Evolutionary conservation across 1,140 invertebrate genomes (phyloP), one percentile per base, ranked within the genome.

Genomic region (Drosophila parabipectinata): DNA sequence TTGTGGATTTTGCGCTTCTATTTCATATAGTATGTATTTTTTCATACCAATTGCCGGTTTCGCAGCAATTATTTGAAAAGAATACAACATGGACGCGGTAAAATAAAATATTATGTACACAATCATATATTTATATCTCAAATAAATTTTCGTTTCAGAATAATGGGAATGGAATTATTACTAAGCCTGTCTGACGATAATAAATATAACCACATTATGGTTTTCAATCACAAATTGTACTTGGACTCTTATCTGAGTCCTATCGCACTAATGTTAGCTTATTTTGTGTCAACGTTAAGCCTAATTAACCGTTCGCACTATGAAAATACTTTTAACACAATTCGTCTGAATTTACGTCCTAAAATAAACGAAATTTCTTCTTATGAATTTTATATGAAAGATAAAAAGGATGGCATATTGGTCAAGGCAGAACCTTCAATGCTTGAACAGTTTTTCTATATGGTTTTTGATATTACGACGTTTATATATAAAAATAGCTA

Each of bases 401-500:
- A 21, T 0, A 47, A 18, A 10, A 34, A 51, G 24, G 32, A 47
- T 4, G 15, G 55, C 10, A 24, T 48, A 32, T 37, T 15, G 24
- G 3, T 3, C 1, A 51, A 39, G 5, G 87, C 18, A 5, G 50
- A 67, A 15, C 77, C 82, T 45, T 93, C 93, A n/a, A 83, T 93
- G 15, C 89, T 95, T 4, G 95, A 95, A 72, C 93, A 94, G 52
- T 84, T 95, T 34, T 92, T 95, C 32, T 94, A 94, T 92, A 94
- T 94, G 34, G 77, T 96, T 10, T 94, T 94, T 56, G 93, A 95
- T 28, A 88, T 96, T 3, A 93, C 95, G 14, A 93, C 95, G 67
- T 92, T 96, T 41, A 94, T 97, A 52, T 95, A 96, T 67, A 94
- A 95, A 81, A 96, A 97, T 28, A 97, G 96, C 39, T 98, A 98